phyloP scores from a whole-genome alignment of 2,797 vertebrate genomes.

The Cetoscarus ocellatus region DNA sequence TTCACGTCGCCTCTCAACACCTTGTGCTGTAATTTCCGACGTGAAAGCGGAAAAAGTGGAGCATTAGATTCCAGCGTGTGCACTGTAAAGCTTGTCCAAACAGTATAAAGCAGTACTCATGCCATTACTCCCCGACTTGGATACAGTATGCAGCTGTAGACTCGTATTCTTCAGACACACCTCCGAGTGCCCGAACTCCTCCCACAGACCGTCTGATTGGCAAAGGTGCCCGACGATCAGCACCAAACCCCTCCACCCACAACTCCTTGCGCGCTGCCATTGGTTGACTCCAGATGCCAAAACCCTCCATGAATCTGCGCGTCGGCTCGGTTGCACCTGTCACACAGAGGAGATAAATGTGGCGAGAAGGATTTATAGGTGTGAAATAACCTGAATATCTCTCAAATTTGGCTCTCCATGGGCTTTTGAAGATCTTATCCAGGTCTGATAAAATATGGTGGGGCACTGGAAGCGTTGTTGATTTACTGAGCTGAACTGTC shows the following conservation, averaged over 20 bases:
- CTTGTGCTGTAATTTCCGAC: constrained; percentile 15
- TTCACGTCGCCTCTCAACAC: constrained; percentile 28
- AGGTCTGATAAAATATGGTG: constrained; percentile 18
- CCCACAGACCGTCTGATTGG: constrained; percentile 77
- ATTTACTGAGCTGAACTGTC: constrained; percentile 17
- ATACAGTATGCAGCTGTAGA: constrained; percentile 81
- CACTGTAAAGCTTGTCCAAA: constrained; percentile 71
- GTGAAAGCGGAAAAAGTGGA: constrained; percentile 12
- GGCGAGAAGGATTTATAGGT: constrained; percentile 37
- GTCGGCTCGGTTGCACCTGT: constrained; percentile 74
- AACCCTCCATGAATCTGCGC: constrained; percentile 47
- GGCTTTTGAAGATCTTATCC: constrained; percentile 22
- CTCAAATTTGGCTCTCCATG: constrained; percentile 12
- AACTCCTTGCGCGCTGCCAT: constrained; percentile 39
- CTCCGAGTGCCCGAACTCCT: constrained; percentile 66
- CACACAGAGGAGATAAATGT: constrained; percentile 50
- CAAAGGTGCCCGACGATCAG: constrained; percentile 59
- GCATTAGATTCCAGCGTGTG: constrained; percentile 65
- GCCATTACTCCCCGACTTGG: constrained; percentile 84
- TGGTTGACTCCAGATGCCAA: constrained; percentile 58
- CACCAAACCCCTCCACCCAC: constrained; percentile 30
- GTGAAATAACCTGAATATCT: constrained; percentile 38
- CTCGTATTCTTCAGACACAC: constrained; percentile 79
- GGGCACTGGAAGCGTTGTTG: constrained; percentile 19
- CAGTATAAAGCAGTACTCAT: constrained; percentile 78